phyloP scores from a whole-genome alignment of 2,113 vertebrate species.

The Mohoua ochrocephala region DNA sequence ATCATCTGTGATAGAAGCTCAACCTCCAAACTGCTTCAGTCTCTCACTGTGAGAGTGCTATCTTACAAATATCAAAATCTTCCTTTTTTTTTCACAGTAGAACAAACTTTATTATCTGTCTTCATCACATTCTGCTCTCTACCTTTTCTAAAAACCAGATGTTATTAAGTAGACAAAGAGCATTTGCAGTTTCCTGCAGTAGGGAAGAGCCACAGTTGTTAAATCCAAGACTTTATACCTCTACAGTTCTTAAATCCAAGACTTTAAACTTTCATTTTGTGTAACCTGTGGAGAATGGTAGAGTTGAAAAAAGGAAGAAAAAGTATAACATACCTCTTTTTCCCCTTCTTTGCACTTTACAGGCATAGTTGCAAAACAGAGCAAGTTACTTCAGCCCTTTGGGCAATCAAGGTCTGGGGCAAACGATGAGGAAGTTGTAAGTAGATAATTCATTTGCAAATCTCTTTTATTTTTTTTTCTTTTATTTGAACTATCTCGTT shows the following conservation, averaged over 20 bases:
- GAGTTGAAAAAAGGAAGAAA: background rate
- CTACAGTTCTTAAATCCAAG: background rate
- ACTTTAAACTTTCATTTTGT: background rate
- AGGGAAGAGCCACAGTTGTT: background rate
- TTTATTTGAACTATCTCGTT: background rate
- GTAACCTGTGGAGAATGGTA: background rate
- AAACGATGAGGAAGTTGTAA: background rate
- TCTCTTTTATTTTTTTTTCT: fast-evolving
- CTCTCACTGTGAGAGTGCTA: background rate
- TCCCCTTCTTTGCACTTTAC: background rate
- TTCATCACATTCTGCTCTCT: background rate
- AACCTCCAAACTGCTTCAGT: background rate
- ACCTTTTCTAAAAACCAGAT: background rate
- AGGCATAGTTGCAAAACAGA: background rate
- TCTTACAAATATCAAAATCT: background rate
- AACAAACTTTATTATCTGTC: background rate
- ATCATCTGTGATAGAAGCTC: background rate
- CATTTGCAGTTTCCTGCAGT: background rate
- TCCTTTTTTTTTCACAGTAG: background rate
- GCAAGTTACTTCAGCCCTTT: background rate
- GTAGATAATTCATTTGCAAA: fast-evolving
- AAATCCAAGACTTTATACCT: background rate
- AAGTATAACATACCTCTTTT: background rate
- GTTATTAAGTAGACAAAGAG: background rate
- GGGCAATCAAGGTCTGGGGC: background rate